Evolutionary conservation across 2,797 vertebrate genomes (phyloP).

Genomic region (Tenualosa thibaudeaui): DNA sequence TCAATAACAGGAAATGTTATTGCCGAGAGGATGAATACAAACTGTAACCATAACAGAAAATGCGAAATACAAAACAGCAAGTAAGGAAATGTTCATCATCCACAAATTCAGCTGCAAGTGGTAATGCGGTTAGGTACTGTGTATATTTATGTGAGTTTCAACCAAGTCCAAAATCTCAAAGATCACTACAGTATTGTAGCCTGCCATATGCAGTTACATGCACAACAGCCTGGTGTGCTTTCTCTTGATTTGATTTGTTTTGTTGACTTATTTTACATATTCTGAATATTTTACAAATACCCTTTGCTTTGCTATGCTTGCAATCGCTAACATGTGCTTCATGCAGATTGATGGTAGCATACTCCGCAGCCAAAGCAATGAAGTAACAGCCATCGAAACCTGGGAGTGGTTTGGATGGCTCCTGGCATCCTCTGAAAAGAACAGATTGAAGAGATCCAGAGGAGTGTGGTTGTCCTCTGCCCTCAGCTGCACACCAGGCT

Average conservation of each 20-base stretch:
- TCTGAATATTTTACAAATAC: too few relatives aligned
- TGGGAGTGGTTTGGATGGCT: too few relatives aligned
- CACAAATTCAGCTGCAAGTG: background rate
- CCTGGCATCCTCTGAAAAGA: too few relatives aligned
- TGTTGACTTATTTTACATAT: too few relatives aligned
- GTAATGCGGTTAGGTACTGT: background rate
- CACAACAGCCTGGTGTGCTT: background rate
- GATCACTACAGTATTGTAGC: background rate
- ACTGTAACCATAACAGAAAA: background rate
- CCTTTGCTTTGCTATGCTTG: too few relatives aligned
- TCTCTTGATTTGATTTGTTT: background rate
- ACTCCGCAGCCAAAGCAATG: too few relatives aligned
- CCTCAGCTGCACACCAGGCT: too few relatives aligned
- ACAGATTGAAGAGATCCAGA: too few relatives aligned
- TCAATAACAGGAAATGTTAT: background rate
- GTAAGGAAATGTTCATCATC: background rate
- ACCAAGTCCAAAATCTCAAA: background rate
- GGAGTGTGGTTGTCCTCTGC: too few relatives aligned
- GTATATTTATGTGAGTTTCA: background rate
- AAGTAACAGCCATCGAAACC: too few relatives aligned
- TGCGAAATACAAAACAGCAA: background rate
- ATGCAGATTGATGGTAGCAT: too few relatives aligned
- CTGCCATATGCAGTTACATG: background rate
- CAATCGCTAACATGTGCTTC: too few relatives aligned
- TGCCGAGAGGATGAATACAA: background rate